Evolutionary conservation across 2,797 vertebrate species (phyloP).

Genomic region (Hypotaenidia okinawae): DNA sequence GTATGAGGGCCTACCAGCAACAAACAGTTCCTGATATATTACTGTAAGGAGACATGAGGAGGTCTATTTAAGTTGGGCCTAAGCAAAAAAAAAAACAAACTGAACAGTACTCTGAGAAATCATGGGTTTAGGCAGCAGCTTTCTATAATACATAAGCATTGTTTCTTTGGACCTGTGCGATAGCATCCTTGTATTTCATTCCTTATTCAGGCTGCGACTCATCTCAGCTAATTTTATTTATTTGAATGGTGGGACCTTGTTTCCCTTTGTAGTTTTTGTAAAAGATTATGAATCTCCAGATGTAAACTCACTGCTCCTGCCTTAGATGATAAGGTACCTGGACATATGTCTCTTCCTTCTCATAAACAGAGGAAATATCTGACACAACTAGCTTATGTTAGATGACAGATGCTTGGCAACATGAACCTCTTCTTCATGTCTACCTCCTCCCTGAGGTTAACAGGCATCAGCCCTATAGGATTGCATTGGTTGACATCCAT

Average conservation of each 20-base stretch:
- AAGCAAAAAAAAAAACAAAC: neutral
- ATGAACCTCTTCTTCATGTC: neutral
- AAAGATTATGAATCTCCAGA: neutral
- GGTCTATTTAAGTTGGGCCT: neutral
- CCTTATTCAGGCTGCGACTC: neutral
- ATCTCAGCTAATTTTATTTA: neutral
- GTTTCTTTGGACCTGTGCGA: neutral
- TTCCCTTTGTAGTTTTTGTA: neutral
- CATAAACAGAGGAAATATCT: neutral
- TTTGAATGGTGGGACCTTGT: neutral
- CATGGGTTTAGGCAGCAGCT: neutral
- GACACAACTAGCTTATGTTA: neutral
- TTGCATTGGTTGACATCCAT: neutral
- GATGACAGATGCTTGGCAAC: neutral
- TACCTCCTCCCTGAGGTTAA: neutral
- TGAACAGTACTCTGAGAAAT: neutral
- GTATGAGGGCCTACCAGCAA: neutral
- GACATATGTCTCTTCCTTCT: neutral
- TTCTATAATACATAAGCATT: neutral
- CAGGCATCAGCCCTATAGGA: neutral
- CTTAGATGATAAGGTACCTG: neutral
- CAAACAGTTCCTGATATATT: neutral
- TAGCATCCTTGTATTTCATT: neutral
- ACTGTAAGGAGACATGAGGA: neutral
- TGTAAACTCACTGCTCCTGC: neutral